phyloP scores from a whole-genome alignment of 1,140 invertebrate species.

The Diuraphis noxia region DNA sequence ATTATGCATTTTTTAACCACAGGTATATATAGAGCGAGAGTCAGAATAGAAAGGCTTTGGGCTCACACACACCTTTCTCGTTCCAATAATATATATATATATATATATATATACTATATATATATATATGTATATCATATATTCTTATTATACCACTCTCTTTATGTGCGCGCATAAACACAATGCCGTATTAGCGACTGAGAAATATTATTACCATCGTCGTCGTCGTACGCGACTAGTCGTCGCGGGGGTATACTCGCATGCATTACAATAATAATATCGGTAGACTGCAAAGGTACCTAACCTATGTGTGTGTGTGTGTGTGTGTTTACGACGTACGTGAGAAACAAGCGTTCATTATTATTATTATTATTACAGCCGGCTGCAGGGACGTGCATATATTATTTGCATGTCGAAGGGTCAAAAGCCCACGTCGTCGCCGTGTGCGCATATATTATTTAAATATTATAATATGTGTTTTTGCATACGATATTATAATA shows the following conservation, averaged over 20 bases:
- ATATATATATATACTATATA: no score
- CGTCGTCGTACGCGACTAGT: background rate
- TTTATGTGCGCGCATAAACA: slow-evolving; percentile 21
- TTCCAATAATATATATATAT: background rate
- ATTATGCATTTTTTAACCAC: background rate
- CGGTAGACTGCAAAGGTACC: background rate
- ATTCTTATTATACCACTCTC: background rate
- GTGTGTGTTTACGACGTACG: background rate
- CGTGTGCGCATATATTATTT: background rate
- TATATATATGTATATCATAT: no score
- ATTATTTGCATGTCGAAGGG: slow-evolving; percentile 34
- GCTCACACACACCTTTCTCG: background rate
- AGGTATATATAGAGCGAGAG: background rate
- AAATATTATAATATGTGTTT: no score
- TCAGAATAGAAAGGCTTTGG: background rate
- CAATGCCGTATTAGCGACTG: slow-evolving; percentile 29
- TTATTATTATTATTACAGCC: slow-evolving; percentile 27
- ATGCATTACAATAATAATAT: background rate
- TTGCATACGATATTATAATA: no score
- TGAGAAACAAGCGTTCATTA: slow-evolving; percentile 44
- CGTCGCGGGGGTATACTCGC: background rate
- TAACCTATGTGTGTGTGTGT: background rate
- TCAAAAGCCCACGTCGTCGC: background rate
- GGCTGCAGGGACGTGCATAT: slow-evolving; percentile 20
- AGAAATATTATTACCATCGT: slow-evolving; percentile 15